Conservation (phyloP, 2,888 invertebrate species). For the Spisula solida region DNA sequence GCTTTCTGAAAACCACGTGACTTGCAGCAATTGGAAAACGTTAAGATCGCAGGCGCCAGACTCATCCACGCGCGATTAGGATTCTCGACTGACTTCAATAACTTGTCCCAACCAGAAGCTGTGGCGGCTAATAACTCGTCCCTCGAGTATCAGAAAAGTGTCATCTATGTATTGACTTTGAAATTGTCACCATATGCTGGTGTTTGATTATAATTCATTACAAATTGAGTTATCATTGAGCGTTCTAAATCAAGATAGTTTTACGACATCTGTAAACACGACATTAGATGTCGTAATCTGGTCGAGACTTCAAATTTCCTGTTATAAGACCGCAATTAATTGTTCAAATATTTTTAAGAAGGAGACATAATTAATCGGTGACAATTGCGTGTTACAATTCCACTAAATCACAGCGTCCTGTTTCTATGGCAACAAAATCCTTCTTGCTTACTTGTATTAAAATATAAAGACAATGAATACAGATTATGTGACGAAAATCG, state of each 20-base stretch:
- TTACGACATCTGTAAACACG: conserved; percentile 67
- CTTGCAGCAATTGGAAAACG: conserved; percentile 24
- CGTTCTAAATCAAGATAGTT: conserved; percentile 69
- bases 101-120: conserved; percentile 28
- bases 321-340: conserved; percentile 46
- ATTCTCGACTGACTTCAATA: conserved; percentile 31
- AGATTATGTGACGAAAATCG: neutral
- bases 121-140: conserved; percentile 50
- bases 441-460: neutral
- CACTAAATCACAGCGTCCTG: neutral
- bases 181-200: conserved; percentile 67
- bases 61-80: conserved; percentile 51
- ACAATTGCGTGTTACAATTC: neutral
- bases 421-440: neutral
- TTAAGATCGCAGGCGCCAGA: conserved; percentile 36
- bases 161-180: conserved; percentile 62
- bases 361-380: conserved; percentile 49
- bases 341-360: conserved; percentile 59
- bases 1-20: neutral
- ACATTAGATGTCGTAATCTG: conserved; percentile 58
- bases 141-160: conserved; percentile 43
- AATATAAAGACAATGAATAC: neutral
- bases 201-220: conserved; percentile 69
- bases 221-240: conserved; percentile 65
- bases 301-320: conserved; percentile 66